A percentile compares a stretch with the other conserved stretches of the same genome.
phyloP scores from a whole-genome alignment of 2,113 vertebrate species.

The Haemorhous mexicanus region DNA sequence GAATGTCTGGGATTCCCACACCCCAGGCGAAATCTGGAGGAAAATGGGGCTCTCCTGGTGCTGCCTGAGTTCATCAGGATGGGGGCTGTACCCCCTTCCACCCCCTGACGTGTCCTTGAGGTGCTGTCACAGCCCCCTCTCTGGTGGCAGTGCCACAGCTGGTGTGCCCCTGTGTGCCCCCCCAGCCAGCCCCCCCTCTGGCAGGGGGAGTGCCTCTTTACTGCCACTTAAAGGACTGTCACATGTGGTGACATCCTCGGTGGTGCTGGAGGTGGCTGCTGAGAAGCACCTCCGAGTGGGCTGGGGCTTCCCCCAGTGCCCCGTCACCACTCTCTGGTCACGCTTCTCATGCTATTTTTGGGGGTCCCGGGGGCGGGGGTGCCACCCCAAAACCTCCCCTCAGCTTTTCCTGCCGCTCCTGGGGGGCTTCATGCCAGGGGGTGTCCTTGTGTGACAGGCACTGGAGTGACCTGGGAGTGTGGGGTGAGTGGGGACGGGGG shows the following conservation, averaged over 20 bases:
- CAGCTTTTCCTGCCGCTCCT: neutral
- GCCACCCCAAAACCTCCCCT: neutral
- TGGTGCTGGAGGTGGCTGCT: neutral
- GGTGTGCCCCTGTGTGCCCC: neutral
- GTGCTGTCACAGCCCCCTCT: neutral
- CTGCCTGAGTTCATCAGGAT: neutral
- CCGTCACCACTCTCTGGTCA: neutral
- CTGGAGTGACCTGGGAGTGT: neutral
- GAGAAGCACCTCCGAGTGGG: neutral
- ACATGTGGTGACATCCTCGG: neutral
- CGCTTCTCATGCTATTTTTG: neutral
- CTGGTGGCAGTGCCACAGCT: neutral
- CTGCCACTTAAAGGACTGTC: neutral
- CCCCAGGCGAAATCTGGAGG: neutral
- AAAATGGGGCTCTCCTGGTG: neutral
- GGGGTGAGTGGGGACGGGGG: neutral
- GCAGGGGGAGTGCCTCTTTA: accelerated
- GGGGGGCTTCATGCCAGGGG: accelerated
- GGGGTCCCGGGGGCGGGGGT: neutral
- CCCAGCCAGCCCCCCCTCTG: neutral
- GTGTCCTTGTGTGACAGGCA: neutral
- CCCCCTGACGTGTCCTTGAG: neutral
- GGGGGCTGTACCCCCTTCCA: neutral
- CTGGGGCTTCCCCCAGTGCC: neutral
- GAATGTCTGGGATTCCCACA: neutral